Percentiles rank a stretch among this genome's conserved stretches.
phyloP scores from a whole-genome alignment of 2,888 invertebrate species.

The Electrophaes corylata region DNA sequence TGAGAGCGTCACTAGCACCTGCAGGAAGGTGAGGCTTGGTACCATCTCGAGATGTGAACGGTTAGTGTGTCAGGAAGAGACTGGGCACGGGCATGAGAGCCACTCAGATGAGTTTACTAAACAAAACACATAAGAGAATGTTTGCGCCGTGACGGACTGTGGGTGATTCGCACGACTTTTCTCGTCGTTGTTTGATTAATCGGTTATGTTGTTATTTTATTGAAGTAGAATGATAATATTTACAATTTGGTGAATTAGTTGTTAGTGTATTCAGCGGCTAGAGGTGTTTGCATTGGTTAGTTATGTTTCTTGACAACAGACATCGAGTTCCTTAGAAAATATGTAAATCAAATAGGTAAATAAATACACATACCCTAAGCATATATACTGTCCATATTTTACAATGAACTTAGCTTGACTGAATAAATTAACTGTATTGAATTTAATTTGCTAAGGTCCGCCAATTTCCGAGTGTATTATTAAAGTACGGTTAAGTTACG shows the following conservation, averaged over 20 bases:
- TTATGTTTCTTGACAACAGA: not conserved
- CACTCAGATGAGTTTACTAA: slow-evolving; percentile 56
- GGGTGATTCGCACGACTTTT: slow-evolving; percentile 52
- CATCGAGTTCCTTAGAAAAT: too few species aligned
- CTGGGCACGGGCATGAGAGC: slow-evolving; percentile 43
- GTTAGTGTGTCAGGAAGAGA: slow-evolving; percentile 46
- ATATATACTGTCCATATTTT: too few species aligned
- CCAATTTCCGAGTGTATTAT: too few species aligned
- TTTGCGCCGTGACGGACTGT: slow-evolving; percentile 40
- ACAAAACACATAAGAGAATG: slow-evolving; percentile 53
- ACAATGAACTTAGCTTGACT: too few species aligned
- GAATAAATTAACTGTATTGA: too few species aligned
- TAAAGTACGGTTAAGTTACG: too few species aligned
- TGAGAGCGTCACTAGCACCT: slow-evolving; percentile 46
- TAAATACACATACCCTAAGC: too few species aligned
- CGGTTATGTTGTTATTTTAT: slow-evolving; percentile 41
- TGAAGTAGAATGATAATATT: slow-evolving; percentile 43
- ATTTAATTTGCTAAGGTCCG: too few species aligned
- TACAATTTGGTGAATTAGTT: slow-evolving; percentile 38
- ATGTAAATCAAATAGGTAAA: too few species aligned
- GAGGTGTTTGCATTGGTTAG: not conserved
- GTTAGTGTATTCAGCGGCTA: not conserved
- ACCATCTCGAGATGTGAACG: slow-evolving; percentile 59
- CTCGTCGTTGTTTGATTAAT: slow-evolving; percentile 49
- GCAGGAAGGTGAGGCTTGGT: slow-evolving; percentile 43